Evolutionary conservation across 1,140 invertebrate genomes (phyloP).

Genomic region (Lordiphosa collinella): DNA sequence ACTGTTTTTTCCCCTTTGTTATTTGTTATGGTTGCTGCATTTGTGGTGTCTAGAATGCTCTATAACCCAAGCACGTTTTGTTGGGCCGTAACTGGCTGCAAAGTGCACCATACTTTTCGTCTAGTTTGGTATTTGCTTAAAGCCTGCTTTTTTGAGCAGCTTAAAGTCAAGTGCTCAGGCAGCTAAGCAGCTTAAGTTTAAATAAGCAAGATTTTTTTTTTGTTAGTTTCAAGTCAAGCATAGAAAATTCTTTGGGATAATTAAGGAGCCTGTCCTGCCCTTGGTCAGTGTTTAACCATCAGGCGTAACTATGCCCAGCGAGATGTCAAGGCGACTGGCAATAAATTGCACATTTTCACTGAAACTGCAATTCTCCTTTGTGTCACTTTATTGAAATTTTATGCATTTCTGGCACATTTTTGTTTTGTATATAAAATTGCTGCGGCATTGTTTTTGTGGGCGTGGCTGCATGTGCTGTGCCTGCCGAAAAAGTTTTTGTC

Average conservation of each 20-base stretch:
- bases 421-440: conserved; percentile 13
- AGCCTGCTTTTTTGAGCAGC: conserved; percentile 4
- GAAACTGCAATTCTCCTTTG: conserved; percentile 14
- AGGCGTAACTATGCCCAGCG: background rate
- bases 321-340: conserved; percentile 10
- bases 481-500: conserved; percentile 12
- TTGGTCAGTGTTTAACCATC: background rate
- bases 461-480: background rate
- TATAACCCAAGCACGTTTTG: conserved; percentile 23
- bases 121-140: background rate
- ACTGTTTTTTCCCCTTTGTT: background rate
- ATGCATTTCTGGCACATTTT: conserved; percentile 27
- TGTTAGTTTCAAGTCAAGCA: conserved; percentile 4
- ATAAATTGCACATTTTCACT: conserved; percentile 27
- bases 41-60: background rate
- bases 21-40: background rate
- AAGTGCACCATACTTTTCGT: conserved; percentile 4
- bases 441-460: background rate
- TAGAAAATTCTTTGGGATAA: conserved; percentile 4
- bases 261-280: background rate
- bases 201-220: background rate
- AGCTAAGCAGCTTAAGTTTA: conserved; percentile 3
- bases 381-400: conserved; percentile 34
- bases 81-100: conserved; percentile 8
- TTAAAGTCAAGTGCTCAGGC: conserved; percentile 3